Evolutionary conservation across 2,888 invertebrate genomes (phyloP).

Genomic region (Mesoligia furuncula): DNA sequence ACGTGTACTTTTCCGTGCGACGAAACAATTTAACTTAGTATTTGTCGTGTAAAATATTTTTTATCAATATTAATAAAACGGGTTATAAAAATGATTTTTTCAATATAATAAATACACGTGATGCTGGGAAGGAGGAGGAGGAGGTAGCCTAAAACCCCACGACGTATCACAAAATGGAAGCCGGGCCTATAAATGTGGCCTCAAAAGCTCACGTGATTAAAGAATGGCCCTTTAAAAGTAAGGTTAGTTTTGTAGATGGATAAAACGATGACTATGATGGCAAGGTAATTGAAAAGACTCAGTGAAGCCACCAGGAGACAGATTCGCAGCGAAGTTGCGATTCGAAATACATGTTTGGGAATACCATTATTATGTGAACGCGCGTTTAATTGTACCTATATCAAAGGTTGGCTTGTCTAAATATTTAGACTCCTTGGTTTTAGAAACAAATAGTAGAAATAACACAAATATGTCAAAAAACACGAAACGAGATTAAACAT

Average conservation of each 20-base stretch:
- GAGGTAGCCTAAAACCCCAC: not conserved
- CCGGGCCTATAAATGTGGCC: not conserved
- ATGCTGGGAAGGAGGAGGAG: not conserved
- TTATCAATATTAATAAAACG: not conserved
- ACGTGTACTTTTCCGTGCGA: not conserved
- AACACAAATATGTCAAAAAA: too few species aligned
- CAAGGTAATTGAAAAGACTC: not conserved
- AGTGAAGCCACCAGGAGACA: not conserved
- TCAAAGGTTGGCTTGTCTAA: not conserved
- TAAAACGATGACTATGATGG: not conserved
- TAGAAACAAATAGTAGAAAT: too few species aligned
- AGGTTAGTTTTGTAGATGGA: not conserved
- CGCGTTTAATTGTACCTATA: not conserved
- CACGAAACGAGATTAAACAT: too few species aligned
- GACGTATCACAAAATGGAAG: too few species aligned
- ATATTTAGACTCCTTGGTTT: not conserved
- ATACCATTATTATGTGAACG: too few species aligned
- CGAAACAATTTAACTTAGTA: not conserved
- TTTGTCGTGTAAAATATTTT: not conserved
- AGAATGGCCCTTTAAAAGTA: not conserved
- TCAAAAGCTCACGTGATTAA: not conserved
- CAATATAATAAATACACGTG: not conserved
- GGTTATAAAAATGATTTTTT: not conserved
- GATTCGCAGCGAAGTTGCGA: not conserved
- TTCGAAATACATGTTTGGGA: not conserved